Evolutionary conservation across 2,113 vertebrate species (phyloP).

Genomic region (Charadrius vociferus): DNA sequence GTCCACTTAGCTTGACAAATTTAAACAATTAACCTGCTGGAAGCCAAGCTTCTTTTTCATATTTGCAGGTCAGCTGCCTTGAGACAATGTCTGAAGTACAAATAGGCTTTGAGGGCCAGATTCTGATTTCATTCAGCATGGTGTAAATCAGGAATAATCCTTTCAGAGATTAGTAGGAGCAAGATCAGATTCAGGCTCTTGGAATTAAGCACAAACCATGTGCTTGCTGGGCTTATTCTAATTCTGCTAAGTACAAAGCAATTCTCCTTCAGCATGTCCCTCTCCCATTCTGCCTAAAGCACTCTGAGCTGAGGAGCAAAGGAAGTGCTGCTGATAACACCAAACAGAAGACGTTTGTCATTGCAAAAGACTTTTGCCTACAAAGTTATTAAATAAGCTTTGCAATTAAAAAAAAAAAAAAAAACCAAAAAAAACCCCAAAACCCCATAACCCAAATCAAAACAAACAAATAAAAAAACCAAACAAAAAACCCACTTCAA

Average conservation of each 20-base stretch:
- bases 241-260: constrained; percentile 37
- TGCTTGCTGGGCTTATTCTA: constrained; percentile 49
- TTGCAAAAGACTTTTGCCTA: background rate
- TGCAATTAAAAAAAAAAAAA: background rate
- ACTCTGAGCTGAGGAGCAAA: background rate
- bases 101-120: background rate
- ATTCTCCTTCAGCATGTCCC: constrained; percentile 20
- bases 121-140: background rate
- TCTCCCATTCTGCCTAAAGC: background rate
- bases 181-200: constrained; percentile 34
- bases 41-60: background rate
- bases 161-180: constrained; percentile 36
- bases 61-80: constrained; percentile 25
- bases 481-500: background rate
- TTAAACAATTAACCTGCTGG: background rate
- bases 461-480: background rate
- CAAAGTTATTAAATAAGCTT: background rate
- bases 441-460: background rate
- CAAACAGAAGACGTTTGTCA: background rate
- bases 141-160: constrained; percentile 50
- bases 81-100: background rate
- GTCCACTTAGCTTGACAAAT: background rate
- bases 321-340: background rate
- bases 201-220: constrained; percentile 53
- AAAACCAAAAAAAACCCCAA: no score